A percentile compares a stretch with the other conserved stretches of the same genome.
phyloP scores from a whole-genome alignment of 2,888 invertebrate species.

The Schizaphis graminum region DNA sequence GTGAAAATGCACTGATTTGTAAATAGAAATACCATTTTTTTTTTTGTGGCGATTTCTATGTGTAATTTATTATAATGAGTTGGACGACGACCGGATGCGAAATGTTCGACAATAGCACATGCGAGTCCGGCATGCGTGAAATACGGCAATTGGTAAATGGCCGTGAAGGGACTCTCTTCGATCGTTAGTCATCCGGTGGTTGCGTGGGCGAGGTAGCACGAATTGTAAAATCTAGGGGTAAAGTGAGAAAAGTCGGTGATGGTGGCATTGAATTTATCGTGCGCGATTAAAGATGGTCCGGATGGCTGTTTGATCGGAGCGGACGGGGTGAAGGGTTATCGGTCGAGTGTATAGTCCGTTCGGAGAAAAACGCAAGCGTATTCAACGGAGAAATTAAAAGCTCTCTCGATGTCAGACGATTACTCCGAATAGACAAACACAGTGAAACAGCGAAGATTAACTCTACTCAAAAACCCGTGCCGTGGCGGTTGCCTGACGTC shows the following conservation, averaged over 20 bases:
- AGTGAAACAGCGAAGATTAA: background rate
- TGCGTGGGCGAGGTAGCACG: background rate
- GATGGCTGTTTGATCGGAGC: background rate
- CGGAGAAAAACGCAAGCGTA: conserved; percentile 9
- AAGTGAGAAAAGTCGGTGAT: conserved; percentile 4
- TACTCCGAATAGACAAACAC: background rate
- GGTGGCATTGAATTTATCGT: background rate
- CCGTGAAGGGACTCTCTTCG: background rate
- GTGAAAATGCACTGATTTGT: background rate
- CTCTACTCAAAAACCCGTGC: conserved; percentile 4
- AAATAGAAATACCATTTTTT: background rate
- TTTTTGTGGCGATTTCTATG: background rate
- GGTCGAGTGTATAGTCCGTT: background rate
- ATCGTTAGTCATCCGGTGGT: background rate
- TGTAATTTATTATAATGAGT: background rate
- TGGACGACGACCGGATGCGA: background rate
- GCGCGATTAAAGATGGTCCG: background rate
- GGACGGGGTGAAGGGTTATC: background rate
- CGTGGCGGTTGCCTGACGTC: background rate
- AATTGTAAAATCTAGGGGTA: background rate
- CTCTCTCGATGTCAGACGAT: background rate
- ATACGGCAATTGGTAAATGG: conserved; percentile 25
- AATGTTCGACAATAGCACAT: background rate
- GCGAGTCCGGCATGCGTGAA: background rate
- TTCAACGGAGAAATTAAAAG: conserved; percentile 24